Percentiles rank a stretch among this genome's conserved stretches.
phyloP scores from a whole-genome alignment of 2,113 vertebrate genomes.

The Pitta sordida region DNA sequence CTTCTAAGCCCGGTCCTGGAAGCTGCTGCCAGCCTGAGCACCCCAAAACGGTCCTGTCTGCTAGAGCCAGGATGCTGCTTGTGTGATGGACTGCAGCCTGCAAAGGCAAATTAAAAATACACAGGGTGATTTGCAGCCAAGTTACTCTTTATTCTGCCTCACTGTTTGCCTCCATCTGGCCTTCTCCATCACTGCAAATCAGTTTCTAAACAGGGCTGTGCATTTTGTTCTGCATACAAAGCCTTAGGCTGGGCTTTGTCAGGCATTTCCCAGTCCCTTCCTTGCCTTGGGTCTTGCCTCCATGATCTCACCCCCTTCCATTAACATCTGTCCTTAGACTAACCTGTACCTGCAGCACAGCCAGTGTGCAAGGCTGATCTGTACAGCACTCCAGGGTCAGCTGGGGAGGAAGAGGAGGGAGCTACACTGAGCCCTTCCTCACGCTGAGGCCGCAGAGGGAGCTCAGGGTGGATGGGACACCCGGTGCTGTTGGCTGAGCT shows the following conservation, averaged over 20 bases:
- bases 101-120: neutral
- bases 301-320: neutral
- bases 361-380: neutral
- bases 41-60: neutral
- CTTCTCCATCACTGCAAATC: neutral
- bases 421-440: neutral
- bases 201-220: neutral
- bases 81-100: neutral
- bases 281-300: neutral
- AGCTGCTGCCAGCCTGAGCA: neutral
- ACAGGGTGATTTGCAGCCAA: neutral
- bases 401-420: neutral
- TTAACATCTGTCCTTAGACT: neutral
- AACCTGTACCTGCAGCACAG: neutral
- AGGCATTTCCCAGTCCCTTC: neutral
- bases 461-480: fast-evolving
- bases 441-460: fast-evolving
- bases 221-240: neutral
- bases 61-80: neutral
- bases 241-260: neutral
- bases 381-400: neutral
- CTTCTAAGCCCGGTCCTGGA: neutral
- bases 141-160: neutral
- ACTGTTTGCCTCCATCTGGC: neutral
- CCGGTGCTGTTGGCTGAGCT: fast-evolving